Evolutionary conservation across 2,797 vertebrate species (phyloP).

Genomic region (Cyprinella venusta): DNA sequence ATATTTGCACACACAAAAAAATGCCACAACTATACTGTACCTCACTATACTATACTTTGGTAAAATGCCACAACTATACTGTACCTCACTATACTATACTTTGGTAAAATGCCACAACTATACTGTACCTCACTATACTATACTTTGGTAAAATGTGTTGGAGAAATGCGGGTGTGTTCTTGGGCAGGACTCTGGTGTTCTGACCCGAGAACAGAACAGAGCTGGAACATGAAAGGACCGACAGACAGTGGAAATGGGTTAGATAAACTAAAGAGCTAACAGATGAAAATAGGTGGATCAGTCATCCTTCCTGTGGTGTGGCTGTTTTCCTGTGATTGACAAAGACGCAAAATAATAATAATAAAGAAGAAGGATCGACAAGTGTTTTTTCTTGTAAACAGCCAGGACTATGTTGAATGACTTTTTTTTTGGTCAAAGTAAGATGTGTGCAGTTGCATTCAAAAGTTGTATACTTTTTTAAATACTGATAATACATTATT

Average conservation of each 20-base stretch:
- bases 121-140: not conserved
- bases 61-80: not conserved
- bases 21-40: not conserved
- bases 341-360: constrained; percentile 11
- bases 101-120: not conserved
- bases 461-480: not conserved
- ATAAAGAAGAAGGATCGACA: not conserved
- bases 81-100: not conserved
- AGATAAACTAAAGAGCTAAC: constrained; percentile 45
- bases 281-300: constrained; percentile 44
- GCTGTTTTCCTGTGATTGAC: constrained; percentile 54
- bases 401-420: not conserved
- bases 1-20: not conserved
- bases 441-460: not conserved
- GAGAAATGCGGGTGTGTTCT: constrained; percentile 8
- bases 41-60: not conserved
- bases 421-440: not conserved
- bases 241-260: constrained; percentile 40
- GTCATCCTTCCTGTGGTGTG: constrained; percentile 26
- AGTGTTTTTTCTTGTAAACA: not conserved
- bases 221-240: constrained; percentile 48
- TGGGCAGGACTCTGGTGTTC: constrained; percentile 7
- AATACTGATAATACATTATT: not conserved
- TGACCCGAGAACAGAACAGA: constrained; percentile 14
- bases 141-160: not conserved